Evolutionary conservation across 1,140 invertebrate genomes (phyloP).

Genomic region (Archivesica marissinica): DNA sequence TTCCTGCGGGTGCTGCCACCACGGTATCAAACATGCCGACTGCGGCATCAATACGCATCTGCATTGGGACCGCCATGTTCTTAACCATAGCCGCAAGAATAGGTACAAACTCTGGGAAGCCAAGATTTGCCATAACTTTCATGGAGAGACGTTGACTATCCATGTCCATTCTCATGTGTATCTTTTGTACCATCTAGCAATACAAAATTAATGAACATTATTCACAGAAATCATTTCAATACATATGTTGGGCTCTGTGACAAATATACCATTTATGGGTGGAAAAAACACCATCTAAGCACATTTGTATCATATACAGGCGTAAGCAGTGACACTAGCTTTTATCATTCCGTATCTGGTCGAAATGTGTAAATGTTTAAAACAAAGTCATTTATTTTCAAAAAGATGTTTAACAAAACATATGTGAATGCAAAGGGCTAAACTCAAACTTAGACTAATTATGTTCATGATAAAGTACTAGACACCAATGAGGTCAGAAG

Average conservation of each 20-base stretch:
- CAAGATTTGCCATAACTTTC: conserved; percentile 36
- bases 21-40: neutral
- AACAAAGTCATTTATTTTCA: no score
- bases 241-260: no score
- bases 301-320: no score
- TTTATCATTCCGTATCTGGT: no score
- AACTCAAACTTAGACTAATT: no score
- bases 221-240: neutral
- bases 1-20: neutral
- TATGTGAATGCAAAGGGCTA: neutral
- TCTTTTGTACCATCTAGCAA: conserved; percentile 21
- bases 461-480: no score
- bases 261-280: no score
- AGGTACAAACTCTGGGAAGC: neutral
- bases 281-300: no score
- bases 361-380: no score
- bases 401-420: neutral
- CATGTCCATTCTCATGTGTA: neutral
- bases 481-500: no score
- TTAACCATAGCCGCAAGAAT: neutral
- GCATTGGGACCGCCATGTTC: neutral
- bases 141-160: conserved; percentile 20
- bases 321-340: no score
- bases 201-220: neutral
- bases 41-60: neutral